Evolutionary conservation across 2,888 invertebrate genomes (phyloP), one percentile per base, ranked within the genome.

Genomic region (Lymantria monacha): DNA sequence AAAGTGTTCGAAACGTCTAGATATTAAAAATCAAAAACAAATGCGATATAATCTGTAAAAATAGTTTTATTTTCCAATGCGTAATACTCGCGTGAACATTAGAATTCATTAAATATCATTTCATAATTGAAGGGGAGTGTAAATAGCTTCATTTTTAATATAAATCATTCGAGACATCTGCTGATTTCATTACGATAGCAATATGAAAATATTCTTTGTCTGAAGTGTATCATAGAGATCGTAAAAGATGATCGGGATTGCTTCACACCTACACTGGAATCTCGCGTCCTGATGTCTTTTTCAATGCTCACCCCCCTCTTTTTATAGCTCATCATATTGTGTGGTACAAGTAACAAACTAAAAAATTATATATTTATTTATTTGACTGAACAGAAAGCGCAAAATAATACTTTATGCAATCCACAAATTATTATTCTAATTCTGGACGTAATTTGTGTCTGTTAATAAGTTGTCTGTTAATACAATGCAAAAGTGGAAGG

Each of bases 251-350:
- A 83, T 83, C 76, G 79, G 73, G 80, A 83, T 83, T 79, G 72
- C 74, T 85, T 88, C 82, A 76, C 87, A 86, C 87, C 80, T 83
- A 75, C 78, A 76, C 76, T 71, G 59, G 74, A 79, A 81, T 81
- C 80, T 74, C 75, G 71, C 64, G 66, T 61, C 61, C 71, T 73
- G 79, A 83, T 81, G 85, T 87, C 85, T 86, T 83, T 84, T 82
- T 85, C 83, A 79, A 70, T 75, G 76, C 70, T 75, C 78, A 76
- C 72, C 76, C 76, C 64, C n/a, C n/a, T n/a, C 74, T 69, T 79
- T 83, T 86, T 83, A 85, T 76, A 72, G 63, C 70, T 65, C 63
- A 61, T 51, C 41, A 51, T 55, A 37, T 48, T 43, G 15, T 14
- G n/a, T 64, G 74, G 74, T 49, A 2, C 53, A 76, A 79, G 72